Percentiles rank a stretch among this genome's conserved stretches.
These are phyloP conservation scores for Peucedramus taeniatus DNA, from an alignment of 2,113 vertebrate genomes.

Conservation along the genomic window DNA sequence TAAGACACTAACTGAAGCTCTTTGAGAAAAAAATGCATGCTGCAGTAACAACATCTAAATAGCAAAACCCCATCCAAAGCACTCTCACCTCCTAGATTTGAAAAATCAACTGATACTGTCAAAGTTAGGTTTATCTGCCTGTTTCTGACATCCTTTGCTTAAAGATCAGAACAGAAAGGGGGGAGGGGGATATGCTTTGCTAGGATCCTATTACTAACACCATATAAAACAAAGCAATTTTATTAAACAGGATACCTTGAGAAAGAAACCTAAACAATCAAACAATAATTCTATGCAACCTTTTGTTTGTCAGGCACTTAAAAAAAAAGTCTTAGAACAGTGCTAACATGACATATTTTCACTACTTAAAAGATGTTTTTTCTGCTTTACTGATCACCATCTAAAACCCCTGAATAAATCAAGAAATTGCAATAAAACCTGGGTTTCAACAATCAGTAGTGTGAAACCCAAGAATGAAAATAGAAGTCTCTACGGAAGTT, in stretches of 20 bases:
- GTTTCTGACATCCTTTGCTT: not conserved
- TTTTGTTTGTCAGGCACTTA: not conserved
- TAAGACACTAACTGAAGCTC: not conserved
- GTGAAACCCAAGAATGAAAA: not conserved
- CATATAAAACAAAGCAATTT: not conserved
- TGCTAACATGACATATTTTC: not conserved
- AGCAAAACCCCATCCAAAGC: not conserved
- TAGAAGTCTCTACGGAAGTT: not conserved
- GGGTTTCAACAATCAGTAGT: not conserved
- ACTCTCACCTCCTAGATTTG: not conserved
- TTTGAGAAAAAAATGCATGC: not conserved
- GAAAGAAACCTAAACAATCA: not conserved
- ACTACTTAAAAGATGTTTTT: not conserved
- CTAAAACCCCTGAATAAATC: not conserved
- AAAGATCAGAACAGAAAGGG: not conserved
- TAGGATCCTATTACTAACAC: not conserved
- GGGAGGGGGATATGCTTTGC: accelerated
- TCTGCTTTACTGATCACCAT: not conserved
- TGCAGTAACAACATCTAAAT: not conserved
- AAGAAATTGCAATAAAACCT: not conserved
- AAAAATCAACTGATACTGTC: not conserved
- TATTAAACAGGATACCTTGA: not conserved
- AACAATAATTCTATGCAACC: not conserved
- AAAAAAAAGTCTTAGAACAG: not conserved
- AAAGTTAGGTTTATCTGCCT: not conserved